Evolutionary conservation across 1,140 invertebrate species (phyloP).

Genomic region (Piezodorus guildinii): DNA sequence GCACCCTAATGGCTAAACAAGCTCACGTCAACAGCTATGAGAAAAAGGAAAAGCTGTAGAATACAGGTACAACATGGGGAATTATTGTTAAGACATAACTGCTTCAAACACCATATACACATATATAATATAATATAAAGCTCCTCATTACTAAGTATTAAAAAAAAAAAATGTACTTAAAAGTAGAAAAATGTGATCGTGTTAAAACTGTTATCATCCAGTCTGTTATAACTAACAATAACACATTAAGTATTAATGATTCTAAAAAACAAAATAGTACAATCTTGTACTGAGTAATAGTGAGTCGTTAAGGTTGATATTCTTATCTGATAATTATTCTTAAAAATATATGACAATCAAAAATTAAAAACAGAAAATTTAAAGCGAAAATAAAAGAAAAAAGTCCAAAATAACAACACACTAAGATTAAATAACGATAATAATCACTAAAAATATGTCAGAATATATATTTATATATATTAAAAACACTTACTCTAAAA

Average conservation of each 20-base stretch:
- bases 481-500: slow-evolving; percentile 21
- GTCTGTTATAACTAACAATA: slow-evolving; percentile 13
- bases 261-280: slow-evolving; percentile 19
- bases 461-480: slow-evolving; percentile 18
- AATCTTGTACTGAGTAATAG: slow-evolving; percentile 14
- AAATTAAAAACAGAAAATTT: slow-evolving; percentile 1
- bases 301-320: slow-evolving; percentile 20
- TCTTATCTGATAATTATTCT: slow-evolving; percentile 17
- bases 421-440: slow-evolving; percentile 19
- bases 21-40: slow-evolving; percentile 18
- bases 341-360: slow-evolving; percentile 9
- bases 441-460: slow-evolving; percentile 21
- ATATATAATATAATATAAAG: slow-evolving; percentile 17
- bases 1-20: slow-evolving; percentile 13
- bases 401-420: slow-evolving; percentile 17
- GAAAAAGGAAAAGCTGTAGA: slow-evolving; percentile 18
- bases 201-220: slow-evolving; percentile 14
- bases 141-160: slow-evolving; percentile 17
- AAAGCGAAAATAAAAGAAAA: slow-evolving; percentile 6
- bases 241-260: slow-evolving; percentile 21
- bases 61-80: slow-evolving; percentile 17
- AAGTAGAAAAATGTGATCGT: slow-evolving; percentile 12
- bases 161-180: slow-evolving; percentile 8
- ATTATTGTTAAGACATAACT: slow-evolving; percentile 15
- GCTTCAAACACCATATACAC: slow-evolving; percentile 17